phyloP scores from a whole-genome alignment of 2,797 vertebrate genomes.

The Meda fulgida region DNA sequence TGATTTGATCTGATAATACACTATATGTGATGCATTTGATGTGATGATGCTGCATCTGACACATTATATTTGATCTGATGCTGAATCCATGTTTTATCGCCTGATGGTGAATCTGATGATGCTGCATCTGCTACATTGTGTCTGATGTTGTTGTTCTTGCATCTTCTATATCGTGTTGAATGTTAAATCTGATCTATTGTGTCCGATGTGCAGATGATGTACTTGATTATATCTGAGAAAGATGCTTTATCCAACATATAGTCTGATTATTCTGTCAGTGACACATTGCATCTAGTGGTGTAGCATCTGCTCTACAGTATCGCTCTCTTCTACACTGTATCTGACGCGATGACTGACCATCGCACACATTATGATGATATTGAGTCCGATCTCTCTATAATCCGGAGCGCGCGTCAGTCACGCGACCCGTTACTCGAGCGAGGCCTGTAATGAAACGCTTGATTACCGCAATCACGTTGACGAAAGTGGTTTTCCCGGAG shows the following conservation, averaged over 20 bases:
- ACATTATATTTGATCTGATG: no score
- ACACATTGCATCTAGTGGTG: neutral
- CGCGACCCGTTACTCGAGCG: constrained; percentile 36
- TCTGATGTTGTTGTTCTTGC: neutral
- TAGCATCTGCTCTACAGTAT: neutral
- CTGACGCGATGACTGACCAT: no score
- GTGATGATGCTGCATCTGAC: neutral
- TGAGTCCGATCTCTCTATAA: neutral
- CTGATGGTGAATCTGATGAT: neutral
- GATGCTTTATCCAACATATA: neutral
- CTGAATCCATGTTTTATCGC: no score
- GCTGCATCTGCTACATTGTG: neutral
- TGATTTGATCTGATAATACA: neutral
- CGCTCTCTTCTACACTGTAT: neutral
- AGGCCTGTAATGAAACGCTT: constrained; percentile 22
- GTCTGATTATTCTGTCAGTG: neutral
- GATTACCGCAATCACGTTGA: constrained; percentile 94
- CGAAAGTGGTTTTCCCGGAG: constrained; percentile 97
- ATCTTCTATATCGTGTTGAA: neutral
- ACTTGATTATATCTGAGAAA: neutral
- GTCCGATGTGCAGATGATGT: neutral
- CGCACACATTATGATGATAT: no score
- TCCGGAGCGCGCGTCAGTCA: constrained; percentile 38
- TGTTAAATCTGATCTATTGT: neutral
- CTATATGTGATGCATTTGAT: neutral